Percentiles rank a stretch among this genome's conserved stretches.
phyloP scores from a whole-genome alignment of 1,140 invertebrate genomes.

The Drosophila biarmipes region DNA sequence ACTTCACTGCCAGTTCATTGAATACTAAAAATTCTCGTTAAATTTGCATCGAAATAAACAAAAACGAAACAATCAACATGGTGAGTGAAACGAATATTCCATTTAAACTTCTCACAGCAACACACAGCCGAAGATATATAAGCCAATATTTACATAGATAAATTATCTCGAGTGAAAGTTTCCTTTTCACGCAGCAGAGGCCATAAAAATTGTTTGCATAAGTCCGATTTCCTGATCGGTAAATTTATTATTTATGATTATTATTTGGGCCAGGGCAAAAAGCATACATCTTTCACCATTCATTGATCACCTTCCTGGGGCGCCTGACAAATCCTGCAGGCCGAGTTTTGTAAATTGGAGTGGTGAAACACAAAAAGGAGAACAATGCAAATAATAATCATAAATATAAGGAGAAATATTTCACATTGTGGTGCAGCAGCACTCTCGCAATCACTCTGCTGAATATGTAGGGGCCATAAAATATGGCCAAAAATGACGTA shows the following conservation, averaged over 20 bases:
- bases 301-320: slow-evolving; percentile 47
- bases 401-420: slow-evolving; percentile 78
- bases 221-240: slow-evolving; percentile 16
- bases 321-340: slow-evolving; percentile 37
- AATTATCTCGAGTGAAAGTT: slow-evolving; percentile 18
- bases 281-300: slow-evolving; percentile 2
- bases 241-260: slow-evolving; percentile 37
- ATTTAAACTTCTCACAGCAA: neutral
- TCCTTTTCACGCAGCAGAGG: neutral
- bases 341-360: slow-evolving; percentile 51
- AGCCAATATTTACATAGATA: slow-evolving; percentile 13
- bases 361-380: slow-evolving; percentile 30
- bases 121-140: neutral
- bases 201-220: slow-evolving; percentile 12
- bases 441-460: slow-evolving; percentile 34
- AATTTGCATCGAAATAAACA: slow-evolving; percentile 2
- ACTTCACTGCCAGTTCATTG: slow-evolving; percentile 1
- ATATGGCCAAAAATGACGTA: slow-evolving; percentile 80
- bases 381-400: slow-evolving; percentile 63
- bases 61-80: neutral
- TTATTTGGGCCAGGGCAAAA: slow-evolving; percentile 8
- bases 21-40: neutral
- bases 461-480: slow-evolving; percentile 59
- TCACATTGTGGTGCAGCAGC: slow-evolving; percentile 68
- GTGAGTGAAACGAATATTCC: neutral